Evolutionary conservation across 2,888 invertebrate genomes (phyloP), one percentile per base, ranked within the genome.

Genomic region (Gnatocerus cornutus): DNA sequence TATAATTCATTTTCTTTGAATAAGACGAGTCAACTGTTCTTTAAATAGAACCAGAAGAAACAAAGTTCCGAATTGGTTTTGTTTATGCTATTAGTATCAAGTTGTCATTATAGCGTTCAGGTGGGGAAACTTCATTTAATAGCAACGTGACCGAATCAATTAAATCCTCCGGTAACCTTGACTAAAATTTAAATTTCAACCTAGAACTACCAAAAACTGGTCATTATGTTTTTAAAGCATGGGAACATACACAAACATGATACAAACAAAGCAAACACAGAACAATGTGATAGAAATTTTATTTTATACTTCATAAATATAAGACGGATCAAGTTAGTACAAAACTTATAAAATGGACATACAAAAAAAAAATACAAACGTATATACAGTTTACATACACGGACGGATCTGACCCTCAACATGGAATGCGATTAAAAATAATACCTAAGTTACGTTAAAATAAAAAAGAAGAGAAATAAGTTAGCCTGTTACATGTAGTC

Each of bases 181-280:
- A 13, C 16, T 55, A 39, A 55, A 55, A 55, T 55, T 55, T 27
- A 27, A 29, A 56, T 41, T 41, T 21, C 21, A 52, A 21, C 14
- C 41, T 13, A 33, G 30, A 39, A 55, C 39, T 39, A 30, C 55
- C 10, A 9, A 21, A 56, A 43, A 58, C 43, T 16, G 8, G 27
- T 45, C 29, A 30, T 14, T 16, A 16, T 10, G 16, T 45, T 58
- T 58, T 58, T 58, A 12, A 46, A 29, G 30, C 45, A 45, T 45
- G 58, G 12, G 29, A 59, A 50, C 27, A 12, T 13, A 14, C 10
- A 16, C 59, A 59, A n/a, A 21, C 27, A 29, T 33, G 33, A 37
- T 12, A 50, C 61, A 61, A n/a, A 58, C 29, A 61, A 61, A 61
- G 61, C 61, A 61, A 50, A 59, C 46, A 59, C 45, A 14, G 46